Conservation (phyloP, 2,113 vertebrate species). For the Xiphias gladius region DNA sequence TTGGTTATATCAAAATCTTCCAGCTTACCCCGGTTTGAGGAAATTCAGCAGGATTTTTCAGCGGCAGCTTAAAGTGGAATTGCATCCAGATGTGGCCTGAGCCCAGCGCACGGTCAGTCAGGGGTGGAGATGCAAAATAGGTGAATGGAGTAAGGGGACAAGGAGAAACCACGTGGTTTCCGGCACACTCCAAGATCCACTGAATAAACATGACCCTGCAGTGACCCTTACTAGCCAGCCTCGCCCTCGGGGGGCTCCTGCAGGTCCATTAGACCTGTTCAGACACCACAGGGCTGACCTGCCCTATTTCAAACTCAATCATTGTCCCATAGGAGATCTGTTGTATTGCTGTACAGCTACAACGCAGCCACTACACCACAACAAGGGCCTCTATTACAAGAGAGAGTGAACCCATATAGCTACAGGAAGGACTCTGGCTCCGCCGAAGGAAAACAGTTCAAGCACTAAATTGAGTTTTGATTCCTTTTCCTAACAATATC, state of each 20-base stretch:
- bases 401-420: conserved; percentile 51
- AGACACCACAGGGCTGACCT: conserved; percentile 71
- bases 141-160: conserved; percentile 37
- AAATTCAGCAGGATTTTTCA: conserved; percentile 51
- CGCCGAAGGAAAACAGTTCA: conserved; percentile 68
- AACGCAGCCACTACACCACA: conserved; percentile 48
- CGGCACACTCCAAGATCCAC: conserved; percentile 76
- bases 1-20: conserved; percentile 59
- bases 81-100: conserved; percentile 78
- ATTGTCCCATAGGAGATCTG: conserved; percentile 64
- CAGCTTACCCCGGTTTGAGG: conserved; percentile 44
- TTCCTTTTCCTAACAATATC: conserved; percentile 68
- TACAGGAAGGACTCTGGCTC: conserved; percentile 56
- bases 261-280: conserved; percentile 78
- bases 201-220: conserved; percentile 81
- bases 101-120: conserved; percentile 49
- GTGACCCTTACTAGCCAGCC: conserved; percentile 67
- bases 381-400: conserved; percentile 37
- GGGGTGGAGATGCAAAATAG: conserved; percentile 35
- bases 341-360: conserved; percentile 33
- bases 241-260: conserved; percentile 63
- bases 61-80: conserved; percentile 53
- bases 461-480: conserved; percentile 73
- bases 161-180: conserved; percentile 65
- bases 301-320: conserved; percentile 82